These are phyloP conservation scores for Thaumatotibia leucotreta DNA, from an alignment of 1,140 invertebrate species.

Conservation along the genomic window DNA sequence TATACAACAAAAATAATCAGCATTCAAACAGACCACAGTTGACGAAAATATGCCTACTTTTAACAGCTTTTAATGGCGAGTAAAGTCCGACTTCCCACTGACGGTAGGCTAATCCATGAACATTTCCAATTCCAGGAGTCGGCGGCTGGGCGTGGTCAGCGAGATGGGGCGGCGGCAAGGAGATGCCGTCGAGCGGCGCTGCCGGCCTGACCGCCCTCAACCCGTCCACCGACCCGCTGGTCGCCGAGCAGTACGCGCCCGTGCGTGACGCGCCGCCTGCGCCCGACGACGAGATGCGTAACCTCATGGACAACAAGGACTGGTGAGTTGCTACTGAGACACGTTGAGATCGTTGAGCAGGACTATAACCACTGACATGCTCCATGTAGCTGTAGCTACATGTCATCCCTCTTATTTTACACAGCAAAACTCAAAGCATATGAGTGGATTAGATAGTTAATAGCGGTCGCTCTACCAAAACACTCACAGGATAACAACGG, in stretches of 20 bases:
- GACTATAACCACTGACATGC: not conserved
- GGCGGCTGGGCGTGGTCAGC: constrained; percentile 61
- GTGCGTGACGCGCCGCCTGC: constrained; percentile 81
- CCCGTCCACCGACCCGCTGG: constrained; percentile 84
- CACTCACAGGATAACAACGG: too few species aligned
- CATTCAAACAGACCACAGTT: too few species aligned
- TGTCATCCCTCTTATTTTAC: too few species aligned
- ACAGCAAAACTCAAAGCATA: too few species aligned
- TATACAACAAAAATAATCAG: too few species aligned
- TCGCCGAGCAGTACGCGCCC: constrained; percentile 82
- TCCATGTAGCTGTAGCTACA: too few species aligned
- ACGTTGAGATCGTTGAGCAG: not conserved
- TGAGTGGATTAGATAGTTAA: too few species aligned
- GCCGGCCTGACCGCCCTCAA: constrained; percentile 73
- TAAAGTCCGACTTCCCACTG: too few species aligned
- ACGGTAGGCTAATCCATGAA: too few species aligned
- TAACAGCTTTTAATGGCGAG: too few species aligned
- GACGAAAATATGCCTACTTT: too few species aligned
- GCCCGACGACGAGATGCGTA: constrained; percentile 80
- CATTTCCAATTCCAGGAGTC: constrained; percentile 37
- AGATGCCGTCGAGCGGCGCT: constrained; percentile 54
- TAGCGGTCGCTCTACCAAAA: too few species aligned
- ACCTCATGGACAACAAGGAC: constrained; percentile 84
- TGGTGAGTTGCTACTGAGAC: constrained; percentile 62
- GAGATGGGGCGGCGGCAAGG: constrained; percentile 60